phyloP scores from a whole-genome alignment of 2,113 vertebrate species.

The Platysternon megacephalum region DNA sequence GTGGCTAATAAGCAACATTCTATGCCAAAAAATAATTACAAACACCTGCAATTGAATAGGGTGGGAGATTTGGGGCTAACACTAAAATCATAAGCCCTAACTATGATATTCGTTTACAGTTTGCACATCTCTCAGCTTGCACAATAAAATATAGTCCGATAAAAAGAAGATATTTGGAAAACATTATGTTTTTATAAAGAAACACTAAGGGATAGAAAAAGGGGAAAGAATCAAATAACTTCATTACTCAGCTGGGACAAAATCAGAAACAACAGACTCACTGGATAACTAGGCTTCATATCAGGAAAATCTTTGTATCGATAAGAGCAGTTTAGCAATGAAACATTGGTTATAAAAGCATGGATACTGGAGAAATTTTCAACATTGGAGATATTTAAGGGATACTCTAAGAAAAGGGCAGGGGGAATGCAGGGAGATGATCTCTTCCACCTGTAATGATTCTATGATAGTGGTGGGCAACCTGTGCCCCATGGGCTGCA shows the following conservation, averaged over 20 bases:
- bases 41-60: background rate
- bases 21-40: background rate
- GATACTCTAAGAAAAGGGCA: background rate
- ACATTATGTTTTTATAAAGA: too few relatives aligned
- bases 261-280: background rate
- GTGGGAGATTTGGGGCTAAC: background rate
- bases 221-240: background rate
- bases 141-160: background rate
- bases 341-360: background rate
- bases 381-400: background rate
- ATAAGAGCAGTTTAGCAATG: background rate
- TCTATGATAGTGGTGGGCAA: too few relatives aligned
- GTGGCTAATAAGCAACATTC: background rate
- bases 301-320: background rate
- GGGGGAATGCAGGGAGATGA: background rate
- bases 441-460: background rate
- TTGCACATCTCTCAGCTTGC: background rate
- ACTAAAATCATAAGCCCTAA: background rate
- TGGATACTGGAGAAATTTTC: background rate
- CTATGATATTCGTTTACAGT: background rate
- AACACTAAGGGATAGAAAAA: background rate
- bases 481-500: too few relatives aligned
- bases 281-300: background rate
- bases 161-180: too few relatives aligned
- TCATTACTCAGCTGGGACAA: background rate